A percentile compares a stretch with the other conserved stretches of the same genome.
Evolutionary conservation across 2,113 vertebrate species (phyloP).

Genomic region (Cnemophilus loriae): DNA sequence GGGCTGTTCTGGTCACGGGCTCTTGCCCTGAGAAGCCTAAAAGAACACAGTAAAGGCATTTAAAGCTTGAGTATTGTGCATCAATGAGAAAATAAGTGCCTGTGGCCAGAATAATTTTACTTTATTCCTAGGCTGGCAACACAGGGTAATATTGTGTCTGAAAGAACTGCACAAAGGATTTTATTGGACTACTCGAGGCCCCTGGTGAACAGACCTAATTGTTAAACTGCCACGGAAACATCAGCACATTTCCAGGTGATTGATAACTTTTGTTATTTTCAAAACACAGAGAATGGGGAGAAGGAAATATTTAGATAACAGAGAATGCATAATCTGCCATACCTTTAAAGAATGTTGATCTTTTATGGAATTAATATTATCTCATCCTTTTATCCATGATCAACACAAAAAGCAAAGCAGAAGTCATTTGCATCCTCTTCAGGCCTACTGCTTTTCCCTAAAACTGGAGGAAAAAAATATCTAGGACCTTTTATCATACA

Average conservation of each 20-base stretch:
- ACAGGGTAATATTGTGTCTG: not conserved
- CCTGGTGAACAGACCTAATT: constrained; percentile 58
- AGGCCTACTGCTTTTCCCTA: not conserved
- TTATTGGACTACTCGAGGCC: not conserved
- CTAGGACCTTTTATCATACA: not conserved
- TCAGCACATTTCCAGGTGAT: constrained; percentile 16
- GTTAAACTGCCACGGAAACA: constrained; percentile 55
- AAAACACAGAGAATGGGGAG: constrained; percentile 12
- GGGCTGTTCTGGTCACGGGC: not conserved
- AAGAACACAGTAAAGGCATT: not conserved
- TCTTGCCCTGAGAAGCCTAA: not conserved
- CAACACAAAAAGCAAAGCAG: not conserved
- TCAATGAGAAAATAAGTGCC: constrained; percentile 17
- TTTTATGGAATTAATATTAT: not conserved
- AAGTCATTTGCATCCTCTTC: not conserved
- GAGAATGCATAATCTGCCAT: not conserved
- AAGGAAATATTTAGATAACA: constrained; percentile 38
- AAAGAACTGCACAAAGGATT: constrained; percentile 31
- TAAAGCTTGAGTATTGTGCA: not conserved
- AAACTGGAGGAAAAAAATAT: not conserved
- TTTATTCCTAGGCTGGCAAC: not conserved
- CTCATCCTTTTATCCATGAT: constrained; percentile 15
- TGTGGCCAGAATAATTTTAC: not conserved
- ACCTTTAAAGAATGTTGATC: not conserved
- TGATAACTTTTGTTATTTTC: constrained; percentile 55